Evolutionary conservation across 1,140 invertebrate genomes (phyloP), one percentile per base, ranked within the genome.

Genomic region (Heliconius eleuchia): DNA sequence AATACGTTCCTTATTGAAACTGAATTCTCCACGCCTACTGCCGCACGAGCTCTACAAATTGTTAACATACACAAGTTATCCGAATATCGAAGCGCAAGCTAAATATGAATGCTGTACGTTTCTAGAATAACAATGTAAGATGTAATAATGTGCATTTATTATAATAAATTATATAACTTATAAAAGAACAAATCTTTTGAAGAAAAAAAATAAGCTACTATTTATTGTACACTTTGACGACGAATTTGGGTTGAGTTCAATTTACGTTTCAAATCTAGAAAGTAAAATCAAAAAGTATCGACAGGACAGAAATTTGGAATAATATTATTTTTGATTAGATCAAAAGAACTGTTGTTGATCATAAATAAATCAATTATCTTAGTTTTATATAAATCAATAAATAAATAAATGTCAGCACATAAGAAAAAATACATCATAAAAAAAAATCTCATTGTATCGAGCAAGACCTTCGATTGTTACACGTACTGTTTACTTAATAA

Each of bases 1-100:
- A 66, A 66, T 66, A 66, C 57, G 57, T 66, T 57, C 19, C 57
- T 27, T 66, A 66, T 30, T 23, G 57, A 4, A 66, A 66, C 57
- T 27, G n/a, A 27, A 66, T 66, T 66, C 57, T 66, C 27, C 11
- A 66, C 23, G 57, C 55, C 8, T 23, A 27, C 23, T 66, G 23
- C 16, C 57, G 57, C 57, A 27, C 23, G 57, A 11, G 57, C 57
- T 23, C 57, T 66, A 66, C 9, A 66, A 66, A 60, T 57, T 23
- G 18, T n/a, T 9, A 57, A 9, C 55, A 60, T 66, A 66, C 6
- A 27, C 57, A 60, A 60, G 57, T 60, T 66, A 66, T 30, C 57
- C 57, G 57, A 66, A 66, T 30, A 66, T 27, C 57, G 11, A 27
- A 66, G 8, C 50, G 16, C 3, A 27, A 66, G 23, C 23, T 66